These are phyloP conservation scores for Lucilia sericata DNA, from an alignment of 1,140 invertebrate genomes.

Conservation along the genomic window DNA sequence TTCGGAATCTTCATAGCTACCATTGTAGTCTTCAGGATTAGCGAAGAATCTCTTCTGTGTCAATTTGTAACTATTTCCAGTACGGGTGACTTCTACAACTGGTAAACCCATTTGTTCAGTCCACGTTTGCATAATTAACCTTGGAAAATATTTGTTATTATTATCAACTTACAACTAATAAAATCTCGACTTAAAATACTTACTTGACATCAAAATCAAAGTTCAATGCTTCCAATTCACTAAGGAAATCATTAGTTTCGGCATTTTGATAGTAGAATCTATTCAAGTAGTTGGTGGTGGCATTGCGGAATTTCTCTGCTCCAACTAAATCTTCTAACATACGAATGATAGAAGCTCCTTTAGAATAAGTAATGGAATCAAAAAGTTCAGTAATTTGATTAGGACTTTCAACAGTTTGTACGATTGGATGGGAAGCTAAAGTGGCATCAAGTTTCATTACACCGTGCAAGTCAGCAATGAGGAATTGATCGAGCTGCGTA, in stretches of 20 bases:
- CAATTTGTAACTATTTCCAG: constrained; percentile 71
- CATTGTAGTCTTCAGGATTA: constrained; percentile 72
- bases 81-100: constrained; percentile 75
- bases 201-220: constrained; percentile 70
- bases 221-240: constrained; percentile 71
- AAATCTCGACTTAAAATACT: constrained; percentile 30
- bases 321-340: constrained; percentile 92
- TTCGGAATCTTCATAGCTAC: constrained; percentile 69
- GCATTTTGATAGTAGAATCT: constrained; percentile 81
- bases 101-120: constrained; percentile 93
- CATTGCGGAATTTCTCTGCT: constrained; percentile 78
- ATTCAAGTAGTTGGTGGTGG: constrained; percentile 80
- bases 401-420: constrained; percentile 84
- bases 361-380: constrained; percentile 92
- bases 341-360: constrained; percentile 89
- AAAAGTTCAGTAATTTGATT: constrained; percentile 94
- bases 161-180: not conserved
- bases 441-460: constrained; percentile 84
- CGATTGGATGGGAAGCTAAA: constrained; percentile 88
- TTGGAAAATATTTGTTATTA: constrained; percentile 49
- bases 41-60: constrained; percentile 81
- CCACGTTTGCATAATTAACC: constrained; percentile 91
- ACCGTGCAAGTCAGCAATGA: constrained; percentile 77
- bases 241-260: constrained; percentile 82
- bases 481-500: constrained; percentile 77